Base-by-base conservation (phyloP, 1,140 invertebrate species). In the Drosophila lini region DNA sequence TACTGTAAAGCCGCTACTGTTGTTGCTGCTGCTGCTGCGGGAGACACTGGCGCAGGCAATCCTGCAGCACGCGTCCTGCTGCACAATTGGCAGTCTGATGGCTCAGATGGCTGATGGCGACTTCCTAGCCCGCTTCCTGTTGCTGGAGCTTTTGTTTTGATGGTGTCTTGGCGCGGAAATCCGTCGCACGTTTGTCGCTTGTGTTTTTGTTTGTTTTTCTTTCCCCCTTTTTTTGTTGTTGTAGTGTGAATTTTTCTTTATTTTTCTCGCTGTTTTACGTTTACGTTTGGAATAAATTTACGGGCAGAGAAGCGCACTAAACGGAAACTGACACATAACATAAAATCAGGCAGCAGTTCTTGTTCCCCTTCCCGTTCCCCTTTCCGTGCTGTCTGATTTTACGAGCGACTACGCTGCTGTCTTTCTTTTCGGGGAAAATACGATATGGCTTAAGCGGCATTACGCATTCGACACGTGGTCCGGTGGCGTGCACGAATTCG, bases 291-390 rank as follows among this genome's bases (percentile, higher is more conserved):
- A 52, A 78, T 59, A 60, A 84, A 78, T 78, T 79, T 83, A 80
- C 40, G 41, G 40, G 40, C 40, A 62, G 69, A 62, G 69, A 79
- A 67, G 61, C 80, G 81, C 78, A 78, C 63, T 73, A 74, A 82
- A 83, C 83, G 83, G 82, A 88, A 88, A 67, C 80, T 69, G 70
- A 77, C 71, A 80, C 76, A 80, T 74, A 80, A 80, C 76, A 80
- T 74, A 80, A 76, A 80, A 70, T 70, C 56, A 47, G 48, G 47
- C 53, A 34, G 56, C 57, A 60, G 41, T 61, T 76, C 8, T 28
- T 28, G 22, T 16, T 52, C 42, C 34, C 56, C 10, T 22, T 53
- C 6, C 55, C 22, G 19, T 16, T 50, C 13, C 22, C 36, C 9
- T 7, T 44, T 2, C 11, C 16, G 19, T 34, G 50, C 55, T 80